A percentile compares a stretch with the other conserved stretches of the same genome.
Evolutionary conservation across 2,113 vertebrate species (phyloP).

Genomic region (Alosa alosa): DNA sequence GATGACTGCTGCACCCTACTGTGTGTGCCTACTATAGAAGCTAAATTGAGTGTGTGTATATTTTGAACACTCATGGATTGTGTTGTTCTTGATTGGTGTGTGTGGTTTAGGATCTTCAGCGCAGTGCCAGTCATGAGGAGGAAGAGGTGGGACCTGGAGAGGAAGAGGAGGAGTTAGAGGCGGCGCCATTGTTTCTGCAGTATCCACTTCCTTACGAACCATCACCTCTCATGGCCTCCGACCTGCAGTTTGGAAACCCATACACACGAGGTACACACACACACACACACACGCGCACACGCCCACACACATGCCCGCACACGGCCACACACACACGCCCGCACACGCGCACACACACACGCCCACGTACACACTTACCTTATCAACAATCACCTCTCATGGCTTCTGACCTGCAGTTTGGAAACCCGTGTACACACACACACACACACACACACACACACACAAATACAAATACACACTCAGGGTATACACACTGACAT

Average conservation of each 20-base stretch:
- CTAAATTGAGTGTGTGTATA: neutral
- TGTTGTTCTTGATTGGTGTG: neutral
- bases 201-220: conserved; percentile 75
- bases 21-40: neutral
- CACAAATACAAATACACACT: neutral
- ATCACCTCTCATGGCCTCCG: conserved; percentile 73
- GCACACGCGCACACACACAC: neutral
- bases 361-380: neutral
- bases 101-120: conserved; percentile 75
- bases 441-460: conserved; percentile 3
- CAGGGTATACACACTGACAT: neutral
- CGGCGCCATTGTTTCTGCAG: conserved; percentile 71
- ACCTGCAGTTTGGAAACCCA: conserved; percentile 90
- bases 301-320: neutral
- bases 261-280: conserved; percentile 63
- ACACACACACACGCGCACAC: neutral
- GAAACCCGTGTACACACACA: neutral
- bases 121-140: conserved; percentile 66
- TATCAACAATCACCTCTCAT: no score
- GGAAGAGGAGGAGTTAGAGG: conserved; percentile 64
- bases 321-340: neutral
- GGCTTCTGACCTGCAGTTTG: no score
- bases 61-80: no score
- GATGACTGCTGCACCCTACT: neutral
- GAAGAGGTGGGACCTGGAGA: conserved; percentile 65